Evolutionary conservation across 2,888 invertebrate species (phyloP), one percentile per base, ranked within the genome.

Genomic region (Argynnis bischoffii): DNA sequence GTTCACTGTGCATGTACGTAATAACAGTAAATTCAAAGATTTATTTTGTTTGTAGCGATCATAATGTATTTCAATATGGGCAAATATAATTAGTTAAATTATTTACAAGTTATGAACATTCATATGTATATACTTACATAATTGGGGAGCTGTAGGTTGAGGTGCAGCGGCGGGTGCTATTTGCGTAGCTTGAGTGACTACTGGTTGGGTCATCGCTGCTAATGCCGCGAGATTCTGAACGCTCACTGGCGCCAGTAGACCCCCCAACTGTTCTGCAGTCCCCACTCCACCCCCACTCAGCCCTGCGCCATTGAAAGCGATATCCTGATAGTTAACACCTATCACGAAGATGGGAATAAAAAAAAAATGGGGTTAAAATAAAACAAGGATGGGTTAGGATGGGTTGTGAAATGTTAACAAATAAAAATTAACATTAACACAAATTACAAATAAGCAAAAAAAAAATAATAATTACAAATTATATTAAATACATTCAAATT

Each of bases 151-250:
- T 1, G 81, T 70, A 0, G 80, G 79, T 55, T 84, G 84, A 2
- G 88, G 90, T 16, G 88, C 84, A 6, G 92, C 77, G 75, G 94
- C 89, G 69, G 92, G 89, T 59, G 91, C 82, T 77, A 94, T 88
- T 70, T 86, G 75, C 76, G 82, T 90, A 87, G 83, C 93, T 82
- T 93, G 94, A 82, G 93, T 79, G 81, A 92, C 92, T 16, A 93
- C 92, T n/a, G 93, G 90, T 77, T 94, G 94, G 75, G 96, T 95
- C 94, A 97, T 96, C 59, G 96, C 96, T 66, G 98, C 97, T 76
- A 98, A 93, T 66, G 98, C 97, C 79, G 98, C 97, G 85, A 98
- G 92, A 93, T 98, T 98, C 94, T 98, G 98, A 93, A 98, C 96
- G 80, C 97, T 96, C 90, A 98, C 96, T 66, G 97, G 96, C 75